Conservation (phyloP, 2,113 vertebrate species). For the Drymodes brunneopygia region DNA sequence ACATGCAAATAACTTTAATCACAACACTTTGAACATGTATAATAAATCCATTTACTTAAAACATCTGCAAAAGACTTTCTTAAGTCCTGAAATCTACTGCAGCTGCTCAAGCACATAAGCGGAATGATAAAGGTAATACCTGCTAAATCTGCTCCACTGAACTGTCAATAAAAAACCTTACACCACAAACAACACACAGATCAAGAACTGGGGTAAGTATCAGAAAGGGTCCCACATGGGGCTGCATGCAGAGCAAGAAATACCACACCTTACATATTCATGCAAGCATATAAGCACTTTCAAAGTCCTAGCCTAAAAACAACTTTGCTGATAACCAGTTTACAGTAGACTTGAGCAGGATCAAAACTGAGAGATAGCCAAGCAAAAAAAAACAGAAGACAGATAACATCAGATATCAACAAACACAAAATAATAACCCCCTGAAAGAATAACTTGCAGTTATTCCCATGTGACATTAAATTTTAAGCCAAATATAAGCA, state of each 20-base stretch:
- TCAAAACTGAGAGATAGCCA: background rate
- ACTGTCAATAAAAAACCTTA: background rate
- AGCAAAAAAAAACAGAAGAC: background rate
- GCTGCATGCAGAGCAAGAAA: background rate
- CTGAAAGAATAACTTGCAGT: background rate
- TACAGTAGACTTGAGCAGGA: background rate
- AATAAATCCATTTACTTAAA: background rate
- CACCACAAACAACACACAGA: fast-evolving
- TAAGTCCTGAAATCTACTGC: background rate
- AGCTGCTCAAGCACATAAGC: background rate
- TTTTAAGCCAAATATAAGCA: background rate
- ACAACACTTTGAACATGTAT: background rate
- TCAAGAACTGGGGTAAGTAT: background rate
- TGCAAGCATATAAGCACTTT: background rate
- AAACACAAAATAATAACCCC: background rate
- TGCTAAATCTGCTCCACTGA: background rate
- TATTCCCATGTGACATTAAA: background rate
- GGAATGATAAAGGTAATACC: background rate
- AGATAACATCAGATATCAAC: background rate
- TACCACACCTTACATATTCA: background rate
- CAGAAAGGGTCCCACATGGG: background rate
- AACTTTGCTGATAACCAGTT: background rate
- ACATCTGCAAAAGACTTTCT: background rate
- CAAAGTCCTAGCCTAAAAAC: background rate
- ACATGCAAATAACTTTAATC: background rate